A percentile compares a stretch with the other conserved stretches of the same genome.
Conservation (phyloP, 2,888 invertebrate genomes). For the Pyralis farinalis region DNA sequence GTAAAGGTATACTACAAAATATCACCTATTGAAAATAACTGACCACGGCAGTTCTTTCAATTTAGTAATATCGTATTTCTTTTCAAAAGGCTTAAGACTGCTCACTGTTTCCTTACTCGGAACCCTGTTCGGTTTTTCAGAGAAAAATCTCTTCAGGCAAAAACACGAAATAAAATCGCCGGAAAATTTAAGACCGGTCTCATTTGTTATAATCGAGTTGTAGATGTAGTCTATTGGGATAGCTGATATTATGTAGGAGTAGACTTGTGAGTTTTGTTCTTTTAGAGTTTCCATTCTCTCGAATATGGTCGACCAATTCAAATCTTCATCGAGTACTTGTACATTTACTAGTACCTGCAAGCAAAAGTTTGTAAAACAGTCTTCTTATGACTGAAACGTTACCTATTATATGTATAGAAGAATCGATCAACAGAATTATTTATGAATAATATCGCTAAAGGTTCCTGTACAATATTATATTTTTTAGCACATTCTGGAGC, state of each 20-base stretch:
- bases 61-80: conserved; percentile 47
- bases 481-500: too few species aligned
- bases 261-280: conserved; percentile 37
- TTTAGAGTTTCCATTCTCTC: conserved; percentile 53
- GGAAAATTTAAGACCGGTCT: conserved; percentile 25
- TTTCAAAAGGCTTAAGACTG: conserved; percentile 35
- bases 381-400: too few species aligned
- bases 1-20: too few species aligned
- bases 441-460: too few species aligned
- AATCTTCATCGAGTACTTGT: conserved; percentile 47
- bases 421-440: too few species aligned
- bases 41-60: conserved; percentile 64
- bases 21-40: conserved; percentile 55
- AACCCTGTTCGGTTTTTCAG: conserved; percentile 23
- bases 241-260: conserved; percentile 57
- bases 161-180: conserved; percentile 29
- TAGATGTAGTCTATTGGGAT: conserved; percentile 63
- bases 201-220: conserved; percentile 42
- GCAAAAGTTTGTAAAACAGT: too few species aligned
- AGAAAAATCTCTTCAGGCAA: conserved; percentile 24
- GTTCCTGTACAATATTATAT: too few species aligned
- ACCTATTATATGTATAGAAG: too few species aligned
- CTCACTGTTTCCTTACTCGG: conserved; percentile 26
- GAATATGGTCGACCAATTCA: conserved; percentile 47
- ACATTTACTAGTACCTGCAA: conserved; percentile 61